A percentile compares a stretch with the other conserved stretches of the same genome.
These are phyloP conservation scores for Synanceia verrucosa DNA, from an alignment of 2,797 vertebrate species.

Conservation along the genomic window DNA sequence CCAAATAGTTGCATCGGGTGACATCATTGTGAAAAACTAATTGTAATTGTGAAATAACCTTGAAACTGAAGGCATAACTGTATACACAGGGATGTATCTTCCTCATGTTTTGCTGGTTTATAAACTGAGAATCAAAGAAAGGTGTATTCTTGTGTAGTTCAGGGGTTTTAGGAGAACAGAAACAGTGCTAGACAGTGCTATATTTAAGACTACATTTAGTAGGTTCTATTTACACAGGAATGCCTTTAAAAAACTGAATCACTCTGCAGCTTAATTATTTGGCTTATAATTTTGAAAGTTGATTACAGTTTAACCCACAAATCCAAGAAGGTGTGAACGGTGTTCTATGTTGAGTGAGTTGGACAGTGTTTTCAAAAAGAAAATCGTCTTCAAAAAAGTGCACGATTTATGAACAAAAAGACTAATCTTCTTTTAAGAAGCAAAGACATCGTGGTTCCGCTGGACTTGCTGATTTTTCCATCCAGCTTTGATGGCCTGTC, in stretches of 20 bases:
- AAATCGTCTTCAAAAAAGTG: neutral
- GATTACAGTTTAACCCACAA: neutral
- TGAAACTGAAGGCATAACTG: neutral
- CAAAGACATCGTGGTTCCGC: neutral
- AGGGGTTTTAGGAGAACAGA: slow-evolving; percentile 18
- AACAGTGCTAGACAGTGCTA: slow-evolving; percentile 20
- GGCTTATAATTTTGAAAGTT: neutral
- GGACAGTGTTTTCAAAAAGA: neutral
- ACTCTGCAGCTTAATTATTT: neutral
- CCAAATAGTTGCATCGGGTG: neutral
- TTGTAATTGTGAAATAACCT: neutral
- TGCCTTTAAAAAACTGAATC: neutral
- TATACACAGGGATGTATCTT: neutral
- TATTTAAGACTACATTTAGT: slow-evolving; percentile 22
- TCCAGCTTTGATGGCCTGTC: neutral
- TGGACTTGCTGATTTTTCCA: neutral
- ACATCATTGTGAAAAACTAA: no score
- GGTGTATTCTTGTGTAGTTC: neutral
- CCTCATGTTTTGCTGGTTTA: rapidly evolving
- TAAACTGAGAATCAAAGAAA: neutral
- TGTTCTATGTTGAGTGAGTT: neutral
- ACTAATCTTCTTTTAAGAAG: neutral
- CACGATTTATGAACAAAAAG: neutral
- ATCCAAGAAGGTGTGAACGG: neutral
- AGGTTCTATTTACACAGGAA: neutral